These are phyloP conservation scores for Parascotia fuliginaria DNA, from an alignment of 2,888 invertebrate genomes.

Conservation along the genomic window DNA sequence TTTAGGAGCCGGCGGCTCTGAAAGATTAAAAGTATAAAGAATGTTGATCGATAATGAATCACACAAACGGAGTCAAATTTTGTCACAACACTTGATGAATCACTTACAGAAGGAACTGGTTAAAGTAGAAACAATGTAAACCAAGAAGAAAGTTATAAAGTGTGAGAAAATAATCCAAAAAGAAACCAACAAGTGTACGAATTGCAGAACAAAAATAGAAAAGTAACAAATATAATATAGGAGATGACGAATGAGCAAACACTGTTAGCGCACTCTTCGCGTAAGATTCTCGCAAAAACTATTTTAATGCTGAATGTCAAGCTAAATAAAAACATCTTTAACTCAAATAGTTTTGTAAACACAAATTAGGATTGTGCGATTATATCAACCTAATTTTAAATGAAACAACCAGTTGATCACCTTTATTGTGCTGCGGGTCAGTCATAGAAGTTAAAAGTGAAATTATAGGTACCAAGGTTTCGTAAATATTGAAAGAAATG, in stretches of 20 bases:
- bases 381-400: conserved; percentile 12
- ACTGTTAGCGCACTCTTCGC: conserved; percentile 7
- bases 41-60: conserved; percentile 28
- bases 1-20: background rate
- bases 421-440: no score
- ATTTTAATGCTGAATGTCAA: background rate
- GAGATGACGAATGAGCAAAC: conserved; percentile 21
- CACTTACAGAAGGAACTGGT: conserved; percentile 22
- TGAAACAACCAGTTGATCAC: no score
- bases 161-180: conserved; percentile 16
- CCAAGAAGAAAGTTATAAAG: conserved; percentile 24
- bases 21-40: conserved; percentile 6
- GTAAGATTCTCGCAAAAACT: conserved; percentile 11
- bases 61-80: conserved; percentile 12
- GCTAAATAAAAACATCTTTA: background rate
- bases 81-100: conserved; percentile 32
- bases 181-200: conserved; percentile 6
- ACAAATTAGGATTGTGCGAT: background rate
- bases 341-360: background rate
- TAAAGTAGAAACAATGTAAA: conserved; percentile 12
- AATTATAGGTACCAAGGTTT: conserved; percentile 21
- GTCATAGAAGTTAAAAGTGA: conserved; percentile 27
- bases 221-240: conserved; percentile 19
- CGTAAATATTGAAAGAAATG: conserved; percentile 22
- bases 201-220: conserved; percentile 8